Evolutionary conservation across 1,140 invertebrate species (phyloP).

Genomic region (Drosophila busckii): DNA sequence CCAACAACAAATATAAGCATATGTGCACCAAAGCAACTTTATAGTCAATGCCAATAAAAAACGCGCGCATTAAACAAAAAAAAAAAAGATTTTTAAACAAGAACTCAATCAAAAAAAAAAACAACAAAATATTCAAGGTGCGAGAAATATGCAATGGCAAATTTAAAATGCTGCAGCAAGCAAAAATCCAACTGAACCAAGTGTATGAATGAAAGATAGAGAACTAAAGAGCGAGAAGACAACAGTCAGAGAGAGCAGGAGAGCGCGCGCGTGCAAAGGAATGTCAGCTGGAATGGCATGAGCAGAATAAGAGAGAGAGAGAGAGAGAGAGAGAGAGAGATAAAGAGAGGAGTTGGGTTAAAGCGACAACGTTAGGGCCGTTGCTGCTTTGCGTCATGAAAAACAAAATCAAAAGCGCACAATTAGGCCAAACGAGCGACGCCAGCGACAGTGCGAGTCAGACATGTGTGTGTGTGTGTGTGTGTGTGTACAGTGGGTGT

Average conservation of each 20-base stretch:
- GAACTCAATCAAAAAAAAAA: constrained; percentile 17
- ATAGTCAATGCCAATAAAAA: constrained; percentile 29
- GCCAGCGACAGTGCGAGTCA: constrained; percentile 28
- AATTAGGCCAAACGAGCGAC: constrained; percentile 65
- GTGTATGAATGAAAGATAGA: not conserved
- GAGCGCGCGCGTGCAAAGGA: constrained; percentile 3
- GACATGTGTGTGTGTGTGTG: constrained; percentile 16
- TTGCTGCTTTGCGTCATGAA: constrained; percentile 41
- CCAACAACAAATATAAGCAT: constrained; percentile 32
- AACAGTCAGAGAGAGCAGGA: not conserved
- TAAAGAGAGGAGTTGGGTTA: not conserved
- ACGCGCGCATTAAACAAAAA: constrained; percentile 17
- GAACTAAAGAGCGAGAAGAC: not conserved
- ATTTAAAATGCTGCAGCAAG: constrained; percentile 47
- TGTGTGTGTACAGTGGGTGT: constrained; percentile 20
- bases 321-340: constrained; percentile 10
- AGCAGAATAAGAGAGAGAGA: constrained; percentile 1
- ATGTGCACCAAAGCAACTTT: constrained; percentile 7
- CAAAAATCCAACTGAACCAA: constrained; percentile 18
- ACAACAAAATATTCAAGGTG: constrained; percentile 54
- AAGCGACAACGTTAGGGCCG: too few species aligned
- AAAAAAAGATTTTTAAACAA: constrained; percentile 16
- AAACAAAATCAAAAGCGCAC: constrained; percentile 72
- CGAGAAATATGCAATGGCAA: constrained; percentile 50
- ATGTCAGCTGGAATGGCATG: constrained; percentile 20